These are phyloP conservation scores for Mormyrus hasselquistii DNA, from an alignment of 2,797 vertebrate genomes.

Conservation along the genomic window DNA sequence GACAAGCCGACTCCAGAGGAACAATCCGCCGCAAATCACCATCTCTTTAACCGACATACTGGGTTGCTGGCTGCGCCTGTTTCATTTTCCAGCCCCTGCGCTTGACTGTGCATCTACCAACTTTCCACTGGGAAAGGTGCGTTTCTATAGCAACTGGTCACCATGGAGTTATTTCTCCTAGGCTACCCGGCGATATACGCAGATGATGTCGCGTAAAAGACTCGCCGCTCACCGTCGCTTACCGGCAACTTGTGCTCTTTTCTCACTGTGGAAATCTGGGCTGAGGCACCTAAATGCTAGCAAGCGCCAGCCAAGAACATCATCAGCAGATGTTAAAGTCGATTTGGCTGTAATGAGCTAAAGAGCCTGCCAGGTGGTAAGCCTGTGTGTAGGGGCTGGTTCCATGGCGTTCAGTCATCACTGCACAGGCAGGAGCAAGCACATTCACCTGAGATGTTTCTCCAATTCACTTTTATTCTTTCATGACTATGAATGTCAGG, in stretches of 20 bases:
- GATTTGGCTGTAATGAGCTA: constrained; percentile 13
- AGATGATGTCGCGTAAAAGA: constrained; percentile 54
- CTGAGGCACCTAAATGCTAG: background rate
- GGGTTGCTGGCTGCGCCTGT: constrained; percentile 31
- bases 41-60: constrained; percentile 4
- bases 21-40: background rate
- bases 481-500: background rate
- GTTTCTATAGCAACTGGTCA: constrained; percentile 73
- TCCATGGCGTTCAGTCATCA: background rate
- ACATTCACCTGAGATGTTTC: background rate
- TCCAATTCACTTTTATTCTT: background rate
- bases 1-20: background rate
- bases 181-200: constrained; percentile 61
- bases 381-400: constrained; percentile 54
- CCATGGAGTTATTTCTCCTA: constrained; percentile 70
- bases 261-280: background rate
- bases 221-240: background rate
- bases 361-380: constrained; percentile 25
- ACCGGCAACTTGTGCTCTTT: background rate
- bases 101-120: constrained; percentile 37
- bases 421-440: background rate
- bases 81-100: constrained; percentile 34
- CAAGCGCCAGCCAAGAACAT: background rate
- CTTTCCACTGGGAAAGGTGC: constrained; percentile 56
- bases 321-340: constrained; percentile 58